Evolutionary conservation across 2,113 vertebrate species (phyloP).

Genomic region (Typhlomys cinereus): DNA sequence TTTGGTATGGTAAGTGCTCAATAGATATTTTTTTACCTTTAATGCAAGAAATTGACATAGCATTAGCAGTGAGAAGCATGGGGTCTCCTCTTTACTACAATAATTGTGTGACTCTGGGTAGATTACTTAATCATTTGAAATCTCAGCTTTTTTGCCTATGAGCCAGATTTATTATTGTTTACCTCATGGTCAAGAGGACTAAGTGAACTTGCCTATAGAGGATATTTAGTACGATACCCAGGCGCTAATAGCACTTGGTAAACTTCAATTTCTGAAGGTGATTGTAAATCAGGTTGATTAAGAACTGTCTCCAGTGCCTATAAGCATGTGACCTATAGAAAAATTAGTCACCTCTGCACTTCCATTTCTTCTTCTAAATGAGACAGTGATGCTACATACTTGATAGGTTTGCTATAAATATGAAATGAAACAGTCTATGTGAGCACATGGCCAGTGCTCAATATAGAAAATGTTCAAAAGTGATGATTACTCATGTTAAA

Average conservation of each 20-base stretch:
- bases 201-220: neutral
- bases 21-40: neutral
- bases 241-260: neutral
- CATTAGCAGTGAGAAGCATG: neutral
- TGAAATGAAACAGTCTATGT: neutral
- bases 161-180: neutral
- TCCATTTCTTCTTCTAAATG: neutral
- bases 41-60: neutral
- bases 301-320: neutral
- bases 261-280: neutral
- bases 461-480: neutral
- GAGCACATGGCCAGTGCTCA: neutral
- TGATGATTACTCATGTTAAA: neutral
- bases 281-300: constrained; percentile 2
- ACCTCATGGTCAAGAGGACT: neutral
- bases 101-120: neutral
- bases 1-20: neutral
- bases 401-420: neutral
- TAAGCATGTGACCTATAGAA: neutral
- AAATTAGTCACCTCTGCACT: neutral
- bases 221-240: neutral
- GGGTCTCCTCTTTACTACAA: neutral
- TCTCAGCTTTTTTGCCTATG: neutral
- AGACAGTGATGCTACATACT: neutral
- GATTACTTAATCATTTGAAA: neutral